Base-by-base conservation (phyloP, 2,888 invertebrate genomes). In the Pheosia tremula region DNA sequence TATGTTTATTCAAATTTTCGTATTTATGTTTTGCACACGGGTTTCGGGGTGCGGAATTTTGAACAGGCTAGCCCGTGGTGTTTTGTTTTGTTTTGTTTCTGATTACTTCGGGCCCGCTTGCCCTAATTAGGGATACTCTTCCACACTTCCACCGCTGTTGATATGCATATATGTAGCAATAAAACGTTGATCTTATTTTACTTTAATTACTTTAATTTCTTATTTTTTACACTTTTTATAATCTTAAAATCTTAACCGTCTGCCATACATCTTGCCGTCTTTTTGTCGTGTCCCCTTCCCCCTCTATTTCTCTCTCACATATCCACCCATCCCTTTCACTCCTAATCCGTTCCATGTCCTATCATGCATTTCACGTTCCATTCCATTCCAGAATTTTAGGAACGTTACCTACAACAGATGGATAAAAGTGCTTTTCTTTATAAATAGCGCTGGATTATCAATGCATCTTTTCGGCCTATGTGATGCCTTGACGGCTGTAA, bases 1-100 rank as follows among this genome's bases (percentile, higher is more conserved):
- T 59, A 36, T 72, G 69, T 70, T 65, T 76, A 83, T 82, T 79
- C 70, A 78, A 80, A 83, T 82, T 78, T 72, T 43, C 61, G 74
- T 70, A 74, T 83, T 79, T 79, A 74, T 75, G 70, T 77, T 71
- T 63, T 39, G 62, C 61, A 13, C 55, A 52, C 58, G 57, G 55
- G 64, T 61, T 65, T 69, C 55, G 59, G 56, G 63, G 59, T 70
- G 72, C 67, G 63, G 78, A 75, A 78, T 79, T 78, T 75, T 74
- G 79, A 80, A 78, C 72, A 75, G 70, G 54, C 59, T 39, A 60
- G 56, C 60, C 60, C 64, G 60, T 67, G 69, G 71, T 74, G 68
- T 72, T 75, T 75, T 71, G 68, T 72, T 75, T 75, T 71, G 68
- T 72, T 75, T 70, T 69, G 68, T 75, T 75, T 71, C 58, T 72